Evolutionary conservation across 2,888 invertebrate species (phyloP), one percentile per base, ranked within the genome.

Genomic region (Julus scandinavius): DNA sequence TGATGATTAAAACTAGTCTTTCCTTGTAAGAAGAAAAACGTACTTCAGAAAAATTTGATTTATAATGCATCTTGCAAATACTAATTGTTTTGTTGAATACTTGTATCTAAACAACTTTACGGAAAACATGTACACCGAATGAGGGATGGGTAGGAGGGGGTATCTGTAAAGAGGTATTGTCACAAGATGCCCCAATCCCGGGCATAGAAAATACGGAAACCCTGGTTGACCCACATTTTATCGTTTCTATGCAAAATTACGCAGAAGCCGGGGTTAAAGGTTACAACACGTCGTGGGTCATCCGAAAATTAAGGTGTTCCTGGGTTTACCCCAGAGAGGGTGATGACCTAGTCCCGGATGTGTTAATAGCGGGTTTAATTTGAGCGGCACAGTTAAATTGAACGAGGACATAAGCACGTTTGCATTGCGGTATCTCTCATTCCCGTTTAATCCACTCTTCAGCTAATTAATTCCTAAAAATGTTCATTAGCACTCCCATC

Each of bases 321-420:
- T 72, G 72, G 72, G 72, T 29, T 72, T 29, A 72, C 72, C 72
- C 63, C 72, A 29, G 72, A 29, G 29, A 72, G 72, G 72, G 29
- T 72, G 72, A 72, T 72, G 72, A 72, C 72, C 72, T 29, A 72
- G 72, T 72, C 72, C 72, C 72, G 72, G 72, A 72, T 72, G 72
- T 72, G 72, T 29, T 72, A 72, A 72, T 72, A 29, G 29, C 29
- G 72, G 72, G 29, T 20, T 58, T 29, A 29, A 72, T 72, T 72
- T 72, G 20, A 72, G 72, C 72, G 72, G 72, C 72, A 72, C 29
- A 6, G 72, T 72, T 72, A 72, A 1, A 5, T 9, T 9, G 11
- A 72, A 72, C 72, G 29, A 72, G 72, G 72, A 72, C 20, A 72
- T n/a, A 72, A n/a, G 72, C 72, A 72, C 72, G 72, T 72, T 72